These are phyloP conservation scores for Pteropus rufus DNA, from an alignment of 2,797 vertebrate species.

Conservation along the genomic window DNA sequence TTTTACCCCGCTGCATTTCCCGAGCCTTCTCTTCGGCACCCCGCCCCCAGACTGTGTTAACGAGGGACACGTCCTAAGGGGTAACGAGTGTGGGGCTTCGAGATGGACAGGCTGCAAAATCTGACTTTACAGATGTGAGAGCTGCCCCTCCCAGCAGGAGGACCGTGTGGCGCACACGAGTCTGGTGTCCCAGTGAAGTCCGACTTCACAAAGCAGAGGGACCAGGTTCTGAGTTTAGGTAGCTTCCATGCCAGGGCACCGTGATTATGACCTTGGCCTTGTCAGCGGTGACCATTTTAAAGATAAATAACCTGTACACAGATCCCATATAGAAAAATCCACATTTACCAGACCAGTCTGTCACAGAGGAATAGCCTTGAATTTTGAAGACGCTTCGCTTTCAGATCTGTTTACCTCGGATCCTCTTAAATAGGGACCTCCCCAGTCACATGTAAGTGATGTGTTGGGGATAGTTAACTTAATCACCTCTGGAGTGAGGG, in stretches of 20 bases:
- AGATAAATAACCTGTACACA: neutral
- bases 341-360: neutral
- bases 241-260: neutral
- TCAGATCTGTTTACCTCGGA: neutral
- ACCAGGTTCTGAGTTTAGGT: neutral
- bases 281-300: neutral
- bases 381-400: neutral
- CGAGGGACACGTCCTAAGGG: neutral
- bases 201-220: neutral
- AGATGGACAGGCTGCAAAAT: neutral
- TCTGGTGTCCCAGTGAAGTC: neutral
- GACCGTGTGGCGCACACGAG: rapidly evolving
- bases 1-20: neutral
- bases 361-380: neutral
- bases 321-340: neutral
- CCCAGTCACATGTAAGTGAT: neutral
- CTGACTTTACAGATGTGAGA: neutral
- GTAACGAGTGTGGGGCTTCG: neutral
- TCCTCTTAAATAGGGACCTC: neutral
- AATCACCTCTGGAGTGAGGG: neutral
- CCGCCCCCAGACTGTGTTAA: rapidly evolving
- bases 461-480: neutral
- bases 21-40: neutral
- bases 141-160: neutral
- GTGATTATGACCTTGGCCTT: neutral